Evolutionary conservation across 2,113 vertebrate genomes (phyloP).

Genomic region (Parus major): DNA sequence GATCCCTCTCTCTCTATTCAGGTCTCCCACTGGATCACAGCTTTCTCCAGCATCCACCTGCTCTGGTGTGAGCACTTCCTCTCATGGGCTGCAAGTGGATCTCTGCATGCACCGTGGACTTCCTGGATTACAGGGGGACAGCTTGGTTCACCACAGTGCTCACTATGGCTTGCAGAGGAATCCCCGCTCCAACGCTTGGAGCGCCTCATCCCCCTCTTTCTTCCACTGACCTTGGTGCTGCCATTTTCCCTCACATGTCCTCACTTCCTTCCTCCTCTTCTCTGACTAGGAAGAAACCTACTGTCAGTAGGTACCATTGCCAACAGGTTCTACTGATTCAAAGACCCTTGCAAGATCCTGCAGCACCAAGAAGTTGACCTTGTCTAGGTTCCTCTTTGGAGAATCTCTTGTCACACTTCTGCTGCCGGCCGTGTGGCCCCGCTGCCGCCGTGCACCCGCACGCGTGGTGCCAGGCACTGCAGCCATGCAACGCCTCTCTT

Average conservation of each 20-base stretch:
- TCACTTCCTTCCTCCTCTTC: neutral
- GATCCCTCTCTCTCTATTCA: no score
- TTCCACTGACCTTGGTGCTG: neutral
- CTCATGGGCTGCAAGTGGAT: neutral
- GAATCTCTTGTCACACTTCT: rapidly evolving
- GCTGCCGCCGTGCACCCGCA: no score
- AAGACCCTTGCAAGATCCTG: neutral
- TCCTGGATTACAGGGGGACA: neutral
- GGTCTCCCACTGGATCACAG: neutral
- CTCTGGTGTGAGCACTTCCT: rapidly evolving
- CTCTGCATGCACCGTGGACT: neutral
- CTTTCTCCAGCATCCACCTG: rapidly evolving
- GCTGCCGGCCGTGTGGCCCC: rapidly evolving
- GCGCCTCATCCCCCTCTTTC: neutral
- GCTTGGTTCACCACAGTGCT: neutral
- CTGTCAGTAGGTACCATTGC: no score
- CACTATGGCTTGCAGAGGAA: neutral
- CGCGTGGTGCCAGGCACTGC: no score
- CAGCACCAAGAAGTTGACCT: neutral
- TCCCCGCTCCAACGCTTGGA: rapidly evolving
- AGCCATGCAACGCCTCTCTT: rapidly evolving
- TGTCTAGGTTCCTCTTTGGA: rapidly evolving
- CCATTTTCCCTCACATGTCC: neutral
- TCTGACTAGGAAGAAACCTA: neutral
- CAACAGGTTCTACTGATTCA: no score